Evolutionary conservation across 2,888 invertebrate genomes (phyloP).

Genomic region (Xestia c-nigrum): DNA sequence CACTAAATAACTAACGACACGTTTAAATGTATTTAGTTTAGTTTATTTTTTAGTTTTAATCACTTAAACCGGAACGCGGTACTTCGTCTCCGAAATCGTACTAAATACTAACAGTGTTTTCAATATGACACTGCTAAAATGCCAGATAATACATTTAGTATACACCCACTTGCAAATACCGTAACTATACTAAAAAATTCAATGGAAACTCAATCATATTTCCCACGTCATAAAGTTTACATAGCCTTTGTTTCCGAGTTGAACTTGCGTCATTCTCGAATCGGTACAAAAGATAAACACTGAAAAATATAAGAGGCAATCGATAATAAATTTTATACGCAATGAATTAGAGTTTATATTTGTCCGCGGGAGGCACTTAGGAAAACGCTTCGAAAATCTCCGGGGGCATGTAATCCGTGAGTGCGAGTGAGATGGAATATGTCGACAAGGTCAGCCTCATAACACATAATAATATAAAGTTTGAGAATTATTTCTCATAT

Average conservation of each 20-base stretch:
- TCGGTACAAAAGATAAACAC: slow-evolving; percentile 81
- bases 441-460: slow-evolving; percentile 83
- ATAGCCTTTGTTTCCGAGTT: slow-evolving; percentile 51
- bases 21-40: slow-evolving; percentile 8
- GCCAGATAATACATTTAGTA: slow-evolving; percentile 83
- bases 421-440: slow-evolving; percentile 78
- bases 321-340: slow-evolving; percentile 70
- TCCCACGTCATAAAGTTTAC: slow-evolving; percentile 54
- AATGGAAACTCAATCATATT: slow-evolving; percentile 65
- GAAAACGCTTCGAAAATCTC: slow-evolving; percentile 85
- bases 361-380: slow-evolving; percentile 70
- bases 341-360: slow-evolving; percentile 71
- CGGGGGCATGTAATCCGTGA: slow-evolving; percentile 68
- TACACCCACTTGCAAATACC: slow-evolving; percentile 55
- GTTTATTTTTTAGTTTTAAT: slow-evolving; percentile 44
- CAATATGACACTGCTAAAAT: slow-evolving; percentile 88
- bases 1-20: slow-evolving; percentile 1
- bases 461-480: slow-evolving; percentile 73
- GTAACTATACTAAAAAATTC: slow-evolving; percentile 36
- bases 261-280: slow-evolving; percentile 68
- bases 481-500: slow-evolving; percentile 64
- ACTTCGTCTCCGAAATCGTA: slow-evolving; percentile 63
- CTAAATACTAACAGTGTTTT: slow-evolving; percentile 81
- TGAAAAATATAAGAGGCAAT: slow-evolving; percentile 73
- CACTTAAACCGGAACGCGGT: slow-evolving; percentile 47